A percentile compares a stretch with the other conserved stretches of the same genome.
Conservation (phyloP, 2,888 invertebrate species). For the Lithophane socia region DNA sequence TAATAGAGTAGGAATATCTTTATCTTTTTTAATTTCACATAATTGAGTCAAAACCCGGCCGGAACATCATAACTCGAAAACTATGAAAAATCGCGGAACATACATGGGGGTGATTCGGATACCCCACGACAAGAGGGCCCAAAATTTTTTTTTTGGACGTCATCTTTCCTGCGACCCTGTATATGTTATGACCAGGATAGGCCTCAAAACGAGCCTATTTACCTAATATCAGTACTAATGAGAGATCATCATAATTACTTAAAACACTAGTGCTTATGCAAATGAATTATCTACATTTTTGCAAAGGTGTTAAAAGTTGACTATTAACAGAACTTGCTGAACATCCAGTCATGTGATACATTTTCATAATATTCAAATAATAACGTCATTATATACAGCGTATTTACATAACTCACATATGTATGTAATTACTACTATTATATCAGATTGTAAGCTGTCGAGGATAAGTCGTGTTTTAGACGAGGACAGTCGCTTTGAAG, state of each 20-base stretch:
- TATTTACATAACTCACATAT: conserved; percentile 39
- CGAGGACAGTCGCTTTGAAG: conserved; percentile 28
- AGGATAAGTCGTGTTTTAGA: conserved; percentile 30
- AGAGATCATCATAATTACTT: conserved; percentile 15
- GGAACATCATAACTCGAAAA: too few species aligned
- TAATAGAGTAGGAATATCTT: background rate
- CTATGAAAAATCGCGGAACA: too few species aligned
- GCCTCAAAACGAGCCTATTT: conserved; percentile 7
- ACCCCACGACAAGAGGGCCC: too few species aligned
- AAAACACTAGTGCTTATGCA: background rate
- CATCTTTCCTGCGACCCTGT: too few species aligned
- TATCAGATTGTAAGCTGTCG: conserved; percentile 25
- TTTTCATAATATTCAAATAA: conserved; percentile 56
- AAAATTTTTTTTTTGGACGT: too few species aligned
- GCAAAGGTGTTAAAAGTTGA: background rate
- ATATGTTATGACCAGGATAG: too few species aligned
- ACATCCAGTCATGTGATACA: conserved; percentile 9
- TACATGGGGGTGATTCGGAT: too few species aligned
- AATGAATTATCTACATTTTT: conserved; percentile 11
- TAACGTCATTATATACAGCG: conserved; percentile 20
- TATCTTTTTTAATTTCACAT: background rate
- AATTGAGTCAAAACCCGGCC: background rate
- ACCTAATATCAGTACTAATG: background rate
- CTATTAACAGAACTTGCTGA: conserved; percentile 1
- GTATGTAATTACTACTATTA: conserved; percentile 40